These are phyloP conservation scores for Drosophila diplacantha DNA, from an alignment of 2,888 invertebrate species.

Conservation along the genomic window DNA sequence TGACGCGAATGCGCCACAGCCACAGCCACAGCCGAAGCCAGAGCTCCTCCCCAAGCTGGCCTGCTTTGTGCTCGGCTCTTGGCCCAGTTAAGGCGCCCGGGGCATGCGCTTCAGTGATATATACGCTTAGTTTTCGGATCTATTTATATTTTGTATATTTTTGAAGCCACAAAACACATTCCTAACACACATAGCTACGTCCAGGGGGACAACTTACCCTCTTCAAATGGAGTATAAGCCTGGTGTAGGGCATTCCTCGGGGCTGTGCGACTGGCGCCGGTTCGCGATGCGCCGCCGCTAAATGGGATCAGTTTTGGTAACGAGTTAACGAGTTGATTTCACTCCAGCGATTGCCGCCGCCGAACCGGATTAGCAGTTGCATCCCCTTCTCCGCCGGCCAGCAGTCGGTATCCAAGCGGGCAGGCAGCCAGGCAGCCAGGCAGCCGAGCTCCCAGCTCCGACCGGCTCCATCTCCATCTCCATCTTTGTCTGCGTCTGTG, in stretches of 20 bases:
- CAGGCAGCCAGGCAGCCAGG: neutral
- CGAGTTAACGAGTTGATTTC: constrained; percentile 77
- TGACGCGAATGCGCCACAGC: constrained; percentile 44
- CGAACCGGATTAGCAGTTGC: constrained; percentile 45
- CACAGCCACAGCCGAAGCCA: constrained; percentile 12
- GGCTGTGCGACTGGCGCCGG: constrained; percentile 55
- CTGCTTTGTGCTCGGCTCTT: neutral
- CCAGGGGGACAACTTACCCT: neutral
- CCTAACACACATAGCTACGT: neutral
- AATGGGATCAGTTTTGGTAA: constrained; percentile 75
- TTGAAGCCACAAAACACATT: neutral
- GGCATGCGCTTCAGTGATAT: neutral
- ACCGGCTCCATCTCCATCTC: constrained; percentile 30
- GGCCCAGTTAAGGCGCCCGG: neutral
- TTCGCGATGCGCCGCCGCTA: constrained; percentile 68
- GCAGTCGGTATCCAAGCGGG: constrained; percentile 18
- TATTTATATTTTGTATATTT: neutral
- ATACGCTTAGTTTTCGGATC: too few relatives aligned
- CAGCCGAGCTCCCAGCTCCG: constrained; percentile 14
- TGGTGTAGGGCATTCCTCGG: constrained; percentile 26
- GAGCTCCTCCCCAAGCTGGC: constrained; percentile 9
- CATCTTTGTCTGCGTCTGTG: constrained; percentile 40
- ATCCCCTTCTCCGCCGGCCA: constrained; percentile 12
- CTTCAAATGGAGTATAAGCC: neutral
- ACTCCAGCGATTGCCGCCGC: constrained; percentile 73